Base-by-base conservation (phyloP, 37 sponge, comb jelly and placozoan species). In the Chondrilla cf. caribensis region DNA sequence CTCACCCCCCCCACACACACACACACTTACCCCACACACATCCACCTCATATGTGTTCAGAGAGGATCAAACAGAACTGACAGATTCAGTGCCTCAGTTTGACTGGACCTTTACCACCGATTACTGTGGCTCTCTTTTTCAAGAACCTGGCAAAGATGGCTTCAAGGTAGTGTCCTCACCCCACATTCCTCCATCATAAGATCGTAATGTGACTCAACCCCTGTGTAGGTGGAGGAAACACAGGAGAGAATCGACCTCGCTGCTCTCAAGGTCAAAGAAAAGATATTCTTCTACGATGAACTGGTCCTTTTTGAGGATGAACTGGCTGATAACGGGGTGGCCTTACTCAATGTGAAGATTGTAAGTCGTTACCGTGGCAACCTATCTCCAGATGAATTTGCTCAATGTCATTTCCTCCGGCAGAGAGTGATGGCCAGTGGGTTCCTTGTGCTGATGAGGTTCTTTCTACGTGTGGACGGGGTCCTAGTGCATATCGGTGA, bases 31-130 rank as follows among this genome's bases (percentile, higher is more conserved):
- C 51, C 6, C 11, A 11, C 11, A 47, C 51, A 11, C 11, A 47
- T 11, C 51, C 11, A 14, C 9, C 11, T 47, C 11, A 11, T 47
- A 11, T 47, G 6, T 47, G 51, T 47, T 11, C 11, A 47, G 51
- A 47, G 51, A 47, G 51, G 51, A 47, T 11, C 51, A 47, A 47
- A 47, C 51, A 9, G 78, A 60, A 6, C 37, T 60, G 40, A 43
- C 8, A 2, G 76, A 73, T 2, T 43, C 41, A 25, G 41, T 37
- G 18, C 25, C 43, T 24, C 43, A 93, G 42, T 97, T 93, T 90
- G 98, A 97, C 81, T 97, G 98, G 98, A 97, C 98, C 37, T 97
- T 71, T 85, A 93, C 93, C 7, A 93, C 94, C 9, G 71, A 65
- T 17, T 95, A 97, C 86, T 84, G 58, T 4, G 97, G 97, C 26